These are phyloP conservation scores for Ctenosaura bakeri DNA, from an alignment of 2,797 vertebrate species.

Conservation along the genomic window DNA sequence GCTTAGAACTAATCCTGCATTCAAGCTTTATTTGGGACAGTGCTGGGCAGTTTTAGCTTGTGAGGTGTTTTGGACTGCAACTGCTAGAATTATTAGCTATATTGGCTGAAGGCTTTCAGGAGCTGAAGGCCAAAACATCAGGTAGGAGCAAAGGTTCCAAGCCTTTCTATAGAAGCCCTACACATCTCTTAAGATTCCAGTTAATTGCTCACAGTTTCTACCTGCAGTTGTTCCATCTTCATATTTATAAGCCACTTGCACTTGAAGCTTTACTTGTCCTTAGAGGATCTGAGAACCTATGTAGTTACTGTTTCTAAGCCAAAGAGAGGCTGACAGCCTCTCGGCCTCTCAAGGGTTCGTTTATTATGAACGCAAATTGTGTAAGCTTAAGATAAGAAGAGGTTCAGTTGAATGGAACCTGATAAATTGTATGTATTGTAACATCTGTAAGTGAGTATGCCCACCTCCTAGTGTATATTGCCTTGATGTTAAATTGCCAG, in stretches of 20 bases:
- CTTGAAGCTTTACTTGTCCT: neutral
- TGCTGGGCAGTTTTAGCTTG: neutral
- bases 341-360: neutral
- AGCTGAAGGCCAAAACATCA: neutral
- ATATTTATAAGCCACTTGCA: neutral
- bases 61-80: neutral
- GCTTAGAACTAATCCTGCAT: neutral
- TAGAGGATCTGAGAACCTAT: slow-evolving; percentile 6
- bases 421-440: neutral
- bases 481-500: neutral
- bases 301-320: slow-evolving; percentile 24
- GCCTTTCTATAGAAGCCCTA: neutral
- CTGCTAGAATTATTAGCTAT: neutral
- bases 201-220: neutral
- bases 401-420: neutral
- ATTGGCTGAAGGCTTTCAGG: neutral
- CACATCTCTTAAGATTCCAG: neutral
- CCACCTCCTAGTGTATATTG: neutral
- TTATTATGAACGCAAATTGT: neutral
- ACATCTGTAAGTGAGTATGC: neutral
- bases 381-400: neutral
- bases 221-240: neutral
- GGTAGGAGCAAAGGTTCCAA: neutral
- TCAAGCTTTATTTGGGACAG: neutral
- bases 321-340: neutral